Base-by-base conservation (phyloP, 2,797 vertebrate species). In the Ibycter americanus region DNA sequence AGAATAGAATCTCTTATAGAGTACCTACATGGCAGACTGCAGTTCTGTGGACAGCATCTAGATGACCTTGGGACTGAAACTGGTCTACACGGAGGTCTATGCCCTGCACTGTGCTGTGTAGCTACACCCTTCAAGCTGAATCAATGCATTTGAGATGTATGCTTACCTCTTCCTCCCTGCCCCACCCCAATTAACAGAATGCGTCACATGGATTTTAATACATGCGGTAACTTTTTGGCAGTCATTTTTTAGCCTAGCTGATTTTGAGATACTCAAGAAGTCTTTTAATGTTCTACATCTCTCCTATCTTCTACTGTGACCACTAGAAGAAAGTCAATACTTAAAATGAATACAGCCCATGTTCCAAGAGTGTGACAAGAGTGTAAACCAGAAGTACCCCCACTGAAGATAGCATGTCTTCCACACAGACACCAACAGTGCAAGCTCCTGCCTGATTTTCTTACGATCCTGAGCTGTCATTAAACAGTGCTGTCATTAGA, bases 131-230 rank as follows among this genome's bases (percentile, higher is more conserved):
- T 40, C 52, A 8, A 26, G 26, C 18, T 8, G 20, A 23, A 56
- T 13, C 36, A 25, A 5, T 5, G 34, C 3, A 0, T 46, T 21
- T 12, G 15, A 87, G 61, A n/a, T 42, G 36, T 15, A 1, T 7
- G 8, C 23, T 42, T 49, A 49, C 23, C 32, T 38, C 42, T 22
- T 62, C 38, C 49, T 25, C 16, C 15, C 14, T 49, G 20, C 13
- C 7, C 6, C 17, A 34, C 55, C 9, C 10, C 7, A 27, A 29
- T 42, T 38, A 27, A n/a, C 66, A 68, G 38, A 40, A 54, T 0
- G 8, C 1, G 4, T 67, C 42, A 27, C n/a, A 31, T 8, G 14
- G 26, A 36, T 71, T 36, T 84, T n/a, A 59, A 61, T 18, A 52
- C 6, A 5, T 4, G 3, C 5, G 3, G 27, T 23, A 76, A 74